Evolutionary conservation across 2,888 invertebrate species (phyloP), one percentile per base, ranked within the genome.

Genomic region (Xestia xanthographa): DNA sequence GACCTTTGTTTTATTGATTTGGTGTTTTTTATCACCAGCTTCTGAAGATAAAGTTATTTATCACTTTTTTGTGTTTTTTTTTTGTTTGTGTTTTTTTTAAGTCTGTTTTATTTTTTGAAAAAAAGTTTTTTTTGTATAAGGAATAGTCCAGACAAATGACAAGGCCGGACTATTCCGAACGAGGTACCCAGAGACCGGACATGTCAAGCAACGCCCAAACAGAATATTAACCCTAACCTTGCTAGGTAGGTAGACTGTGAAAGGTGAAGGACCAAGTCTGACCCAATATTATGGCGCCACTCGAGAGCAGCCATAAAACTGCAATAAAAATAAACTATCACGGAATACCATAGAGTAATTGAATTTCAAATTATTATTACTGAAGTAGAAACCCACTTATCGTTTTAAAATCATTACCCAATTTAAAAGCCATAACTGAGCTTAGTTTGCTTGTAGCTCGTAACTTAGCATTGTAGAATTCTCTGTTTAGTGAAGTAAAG

Each of bases 381-480:
- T 50, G 1, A 14, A 58, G 66, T 58, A 69, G 45, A 69, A 60
- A 58, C 56, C 50, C 79, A 82, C 53, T 58, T 56, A 56, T 4
- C 60, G 11, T 76, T 79, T 78, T 68, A 68, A 79, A 77, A 82
- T 79, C 82, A 79, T 76, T 67, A 80, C 48, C 66, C 45, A 72
- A 78, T 83, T 80, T 77, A 80, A 83, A 83, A 80, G 62, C 56
- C 17, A 62, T 80, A 67, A 67, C 66, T 48, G 70, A 60, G n/a
- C 63, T 45, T 43, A 26, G 43, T 34, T 66, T 45, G n/a, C 17
- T 63, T 70, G 34, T 63, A 66, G 62, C 22, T 66, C 77, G 5
- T 76, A 82, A 58, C 58, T n/a, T 11, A 6, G 14, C 45, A 26
- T 81, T 45, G 26, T 17, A 66, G 38, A 67, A 11, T 34, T 34